phyloP scores from a whole-genome alignment of 2,888 invertebrate genomes.

The Agapetus fuscipes region DNA sequence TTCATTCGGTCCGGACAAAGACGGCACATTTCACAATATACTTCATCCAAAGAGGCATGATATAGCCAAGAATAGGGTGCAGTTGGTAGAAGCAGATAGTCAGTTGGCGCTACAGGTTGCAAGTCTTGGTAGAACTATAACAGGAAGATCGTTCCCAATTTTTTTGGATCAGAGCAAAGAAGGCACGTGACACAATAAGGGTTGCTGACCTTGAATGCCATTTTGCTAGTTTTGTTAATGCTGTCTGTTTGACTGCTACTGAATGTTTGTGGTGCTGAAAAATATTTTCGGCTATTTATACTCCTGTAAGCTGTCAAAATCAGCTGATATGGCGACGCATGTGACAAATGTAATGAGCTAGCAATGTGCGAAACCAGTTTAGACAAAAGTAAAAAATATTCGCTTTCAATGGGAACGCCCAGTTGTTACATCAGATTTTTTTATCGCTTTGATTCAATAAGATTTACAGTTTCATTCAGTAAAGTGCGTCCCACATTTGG shows the following conservation, averaged over 20 bases:
- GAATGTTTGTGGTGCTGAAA: slow-evolving; percentile 4
- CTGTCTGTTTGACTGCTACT: slow-evolving; percentile 1
- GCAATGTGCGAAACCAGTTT: not conserved
- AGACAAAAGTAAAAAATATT: not conserved
- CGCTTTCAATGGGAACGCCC: not conserved
- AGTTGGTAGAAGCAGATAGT: no score
- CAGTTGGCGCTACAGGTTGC: no score
- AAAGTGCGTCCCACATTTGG: no score
- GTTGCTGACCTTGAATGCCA: slow-evolving; percentile 20
- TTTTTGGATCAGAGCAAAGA: not conserved
- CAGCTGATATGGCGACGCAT: slow-evolving; percentile 4
- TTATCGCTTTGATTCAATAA: no score
- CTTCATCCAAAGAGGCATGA: no score
- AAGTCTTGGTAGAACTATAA: no score
- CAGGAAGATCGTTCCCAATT: no score
- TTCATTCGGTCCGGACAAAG: no score
- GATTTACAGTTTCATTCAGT: no score
- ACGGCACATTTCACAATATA: no score
- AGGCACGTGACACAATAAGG: not conserved
- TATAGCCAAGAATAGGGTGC: no score
- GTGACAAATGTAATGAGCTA: not conserved
- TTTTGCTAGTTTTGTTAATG: slow-evolving; percentile 4
- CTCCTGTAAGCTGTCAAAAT: not conserved
- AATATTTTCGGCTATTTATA: slow-evolving; percentile 2
- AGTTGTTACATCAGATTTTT: no score